Conservation (phyloP, 2,888 invertebrate genomes). For the Lydus trimaculatus region DNA sequence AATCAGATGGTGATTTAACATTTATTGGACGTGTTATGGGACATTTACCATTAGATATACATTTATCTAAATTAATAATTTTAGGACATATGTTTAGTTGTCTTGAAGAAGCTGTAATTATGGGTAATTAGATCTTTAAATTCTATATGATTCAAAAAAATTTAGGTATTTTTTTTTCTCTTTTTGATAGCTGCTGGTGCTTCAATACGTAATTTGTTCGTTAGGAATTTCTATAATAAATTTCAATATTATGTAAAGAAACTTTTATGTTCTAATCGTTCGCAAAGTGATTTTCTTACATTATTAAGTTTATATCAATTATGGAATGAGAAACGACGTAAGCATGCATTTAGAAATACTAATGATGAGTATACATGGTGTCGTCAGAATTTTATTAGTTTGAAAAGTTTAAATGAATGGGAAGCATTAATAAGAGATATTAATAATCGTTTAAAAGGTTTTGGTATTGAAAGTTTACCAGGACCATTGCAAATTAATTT, state of each 20-base stretch:
- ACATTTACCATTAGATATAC: slow-evolving; percentile 81
- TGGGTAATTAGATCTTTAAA: slow-evolving; percentile 64
- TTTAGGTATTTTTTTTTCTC: slow-evolving; percentile 22
- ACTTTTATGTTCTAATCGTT: slow-evolving; percentile 81
- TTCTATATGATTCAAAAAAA: background rate
- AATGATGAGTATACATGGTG: slow-evolving; percentile 67
- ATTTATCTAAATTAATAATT: slow-evolving; percentile 82
- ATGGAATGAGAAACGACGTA: slow-evolving; percentile 63
- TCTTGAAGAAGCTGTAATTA: slow-evolving; percentile 83
- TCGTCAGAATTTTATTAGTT: slow-evolving; percentile 71
- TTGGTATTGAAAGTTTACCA: slow-evolving; percentile 67
- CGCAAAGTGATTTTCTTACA: slow-evolving; percentile 86
- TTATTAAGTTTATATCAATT: slow-evolving; percentile 82
- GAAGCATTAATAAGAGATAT: slow-evolving; percentile 76
- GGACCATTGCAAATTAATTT: slow-evolving; percentile 60
- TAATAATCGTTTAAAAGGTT: slow-evolving; percentile 65
- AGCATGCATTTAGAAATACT: slow-evolving; percentile 38
- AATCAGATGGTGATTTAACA: slow-evolving; percentile 84
- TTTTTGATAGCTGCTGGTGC: slow-evolving; percentile 82
- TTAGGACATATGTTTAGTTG: slow-evolving; percentile 87
- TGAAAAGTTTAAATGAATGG: slow-evolving; percentile 77
- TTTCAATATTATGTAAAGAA: slow-evolving; percentile 78
- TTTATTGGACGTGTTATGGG: slow-evolving; percentile 86
- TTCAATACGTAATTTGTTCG: slow-evolving; percentile 82
- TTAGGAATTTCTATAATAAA: slow-evolving; percentile 73